Evolutionary conservation across 2,888 invertebrate species (phyloP).

Genomic region (Leistus spinibarbis): DNA sequence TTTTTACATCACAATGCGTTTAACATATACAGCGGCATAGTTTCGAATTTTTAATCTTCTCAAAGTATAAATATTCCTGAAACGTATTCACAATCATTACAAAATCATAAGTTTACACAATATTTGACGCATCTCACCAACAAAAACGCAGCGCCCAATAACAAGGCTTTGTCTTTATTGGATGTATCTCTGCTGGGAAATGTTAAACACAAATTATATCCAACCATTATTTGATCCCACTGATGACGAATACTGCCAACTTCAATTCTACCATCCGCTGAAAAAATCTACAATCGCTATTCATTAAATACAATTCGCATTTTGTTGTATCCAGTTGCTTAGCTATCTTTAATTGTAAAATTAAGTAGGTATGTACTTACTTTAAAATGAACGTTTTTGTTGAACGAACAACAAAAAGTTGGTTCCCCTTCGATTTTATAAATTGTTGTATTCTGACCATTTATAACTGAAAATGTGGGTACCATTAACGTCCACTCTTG

Average conservation of each 20-base stretch:
- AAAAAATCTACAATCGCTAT: conserved; percentile 59
- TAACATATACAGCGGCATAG: background rate
- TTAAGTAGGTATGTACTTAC: conserved; percentile 50
- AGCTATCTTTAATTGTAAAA: conserved; percentile 2
- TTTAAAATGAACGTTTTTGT: conserved; percentile 68
- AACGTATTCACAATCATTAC: conserved; percentile 50
- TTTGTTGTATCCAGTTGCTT: no score
- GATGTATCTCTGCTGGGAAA: conserved; percentile 75
- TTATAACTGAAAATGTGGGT: conserved; percentile 72
- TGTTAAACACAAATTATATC: conserved; percentile 75
- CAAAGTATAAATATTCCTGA: conserved; percentile 72
- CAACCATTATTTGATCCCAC: conserved; percentile 71
- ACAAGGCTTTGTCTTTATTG: conserved; percentile 77
- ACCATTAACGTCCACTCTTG: conserved; percentile 71
- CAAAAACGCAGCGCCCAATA: conserved; percentile 82
- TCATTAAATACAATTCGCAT: conserved; percentile 41
- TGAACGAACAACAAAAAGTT: conserved; percentile 65
- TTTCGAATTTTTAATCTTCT: conserved; percentile 56
- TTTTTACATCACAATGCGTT: background rate
- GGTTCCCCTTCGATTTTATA: conserved; percentile 77
- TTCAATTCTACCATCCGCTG: conserved; percentile 65
- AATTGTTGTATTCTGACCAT: conserved; percentile 66
- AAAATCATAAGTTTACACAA: conserved; percentile 5
- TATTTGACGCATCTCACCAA: conserved; percentile 64
- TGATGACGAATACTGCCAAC: conserved; percentile 73